phyloP scores from a whole-genome alignment of 2,888 invertebrate species.

The Tromatobia lineatoria region DNA sequence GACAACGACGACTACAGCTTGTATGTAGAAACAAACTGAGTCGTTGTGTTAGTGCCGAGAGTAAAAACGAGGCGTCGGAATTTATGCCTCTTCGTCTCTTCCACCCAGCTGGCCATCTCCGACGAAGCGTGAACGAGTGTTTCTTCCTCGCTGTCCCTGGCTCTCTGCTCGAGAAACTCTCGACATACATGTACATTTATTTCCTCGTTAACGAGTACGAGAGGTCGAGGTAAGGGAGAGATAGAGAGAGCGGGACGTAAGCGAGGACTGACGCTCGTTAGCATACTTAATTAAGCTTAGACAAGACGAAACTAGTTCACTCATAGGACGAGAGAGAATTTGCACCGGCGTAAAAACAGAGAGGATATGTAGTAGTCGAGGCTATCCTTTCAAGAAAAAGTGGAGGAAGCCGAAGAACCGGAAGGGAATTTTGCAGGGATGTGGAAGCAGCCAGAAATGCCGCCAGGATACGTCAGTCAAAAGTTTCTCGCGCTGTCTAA shows the following conservation, averaged over 20 bases:
- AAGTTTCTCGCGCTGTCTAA: slow-evolving; percentile 71
- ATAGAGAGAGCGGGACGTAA: neutral
- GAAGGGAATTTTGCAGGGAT: slow-evolving; percentile 52
- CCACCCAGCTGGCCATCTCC: slow-evolving; percentile 45
- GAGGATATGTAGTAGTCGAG: neutral
- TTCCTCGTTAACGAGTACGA: slow-evolving; percentile 26
- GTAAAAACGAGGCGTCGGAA: slow-evolving; percentile 54
- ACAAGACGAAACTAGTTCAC: slow-evolving; percentile 43
- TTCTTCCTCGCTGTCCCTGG: slow-evolving; percentile 35
- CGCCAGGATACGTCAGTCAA: slow-evolving; percentile 74
- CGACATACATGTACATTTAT: slow-evolving; percentile 21
- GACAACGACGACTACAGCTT: slow-evolving; percentile 18
- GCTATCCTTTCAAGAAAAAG: neutral
- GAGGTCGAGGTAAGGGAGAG: slow-evolving; percentile 17
- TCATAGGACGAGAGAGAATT: slow-evolving; percentile 1
- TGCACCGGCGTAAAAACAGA: neutral
- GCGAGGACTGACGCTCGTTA: slow-evolving; percentile 44
- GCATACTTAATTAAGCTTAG: slow-evolving; percentile 52
- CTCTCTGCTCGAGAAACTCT: slow-evolving; percentile 16
- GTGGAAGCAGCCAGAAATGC: slow-evolving; percentile 52
- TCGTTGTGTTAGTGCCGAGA: slow-evolving; percentile 17
- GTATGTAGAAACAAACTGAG: neutral
- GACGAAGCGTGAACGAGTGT: slow-evolving; percentile 48
- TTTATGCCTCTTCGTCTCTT: slow-evolving; percentile 58
- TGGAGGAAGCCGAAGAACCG: slow-evolving; percentile 1